phyloP scores from a whole-genome alignment of 2,888 invertebrate genomes.

The Piscicola geometra region DNA sequence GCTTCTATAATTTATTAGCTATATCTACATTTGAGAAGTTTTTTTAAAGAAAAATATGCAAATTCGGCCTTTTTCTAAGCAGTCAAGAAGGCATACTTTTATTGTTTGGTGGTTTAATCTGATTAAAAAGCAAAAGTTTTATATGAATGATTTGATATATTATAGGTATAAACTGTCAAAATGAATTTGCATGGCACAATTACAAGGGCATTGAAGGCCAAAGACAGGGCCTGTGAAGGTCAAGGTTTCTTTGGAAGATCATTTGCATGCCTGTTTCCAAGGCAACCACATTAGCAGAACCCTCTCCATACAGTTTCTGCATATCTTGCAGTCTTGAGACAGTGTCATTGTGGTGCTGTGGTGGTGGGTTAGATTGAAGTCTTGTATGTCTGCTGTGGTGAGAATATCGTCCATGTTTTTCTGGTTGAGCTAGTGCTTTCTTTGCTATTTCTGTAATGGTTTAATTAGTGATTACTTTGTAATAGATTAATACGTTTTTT shows the following conservation, averaged over 20 bases:
- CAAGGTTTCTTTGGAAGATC: slow-evolving; percentile 64
- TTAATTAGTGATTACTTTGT: background rate
- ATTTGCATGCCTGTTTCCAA: slow-evolving; percentile 70
- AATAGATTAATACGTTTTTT: background rate
- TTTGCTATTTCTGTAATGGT: background rate
- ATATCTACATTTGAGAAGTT: too few species aligned
- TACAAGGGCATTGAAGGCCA: slow-evolving; percentile 73
- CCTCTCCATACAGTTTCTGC: slow-evolving; percentile 63
- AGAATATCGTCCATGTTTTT: background rate
- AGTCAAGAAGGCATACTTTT: too few species aligned
- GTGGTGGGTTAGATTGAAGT: background rate
- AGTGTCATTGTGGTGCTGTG: background rate
- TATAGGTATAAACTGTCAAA: too few species aligned
- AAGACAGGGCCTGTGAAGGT: slow-evolving; percentile 63
- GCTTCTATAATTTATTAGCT: too few species aligned
- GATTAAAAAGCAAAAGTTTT: too few species aligned
- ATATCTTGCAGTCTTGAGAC: slow-evolving; percentile 46
- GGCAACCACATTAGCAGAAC: slow-evolving; percentile 66
- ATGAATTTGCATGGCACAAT: too few species aligned
- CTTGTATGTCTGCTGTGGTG: background rate
- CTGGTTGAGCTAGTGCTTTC: background rate
- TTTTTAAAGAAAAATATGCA: too few species aligned
- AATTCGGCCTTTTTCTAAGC: too few species aligned
- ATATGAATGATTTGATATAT: too few species aligned
- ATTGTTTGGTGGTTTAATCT: too few species aligned